Evolutionary conservation across 2,797 vertebrate genomes (phyloP).

Genomic region (Poeciliopsis presidionis): DNA sequence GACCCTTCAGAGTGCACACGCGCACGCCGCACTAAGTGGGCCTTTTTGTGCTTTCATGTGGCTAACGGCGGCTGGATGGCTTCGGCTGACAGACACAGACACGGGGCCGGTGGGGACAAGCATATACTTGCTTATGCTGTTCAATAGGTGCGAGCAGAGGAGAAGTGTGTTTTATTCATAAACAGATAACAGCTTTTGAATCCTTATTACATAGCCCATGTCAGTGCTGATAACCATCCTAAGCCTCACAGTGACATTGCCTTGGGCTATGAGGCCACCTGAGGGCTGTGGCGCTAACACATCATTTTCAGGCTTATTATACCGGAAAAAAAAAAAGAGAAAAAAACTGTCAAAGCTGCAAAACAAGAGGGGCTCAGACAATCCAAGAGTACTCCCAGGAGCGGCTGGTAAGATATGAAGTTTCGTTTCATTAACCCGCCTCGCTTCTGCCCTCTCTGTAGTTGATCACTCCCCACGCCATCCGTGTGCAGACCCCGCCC

Average conservation of each 20-base stretch:
- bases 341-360: constrained; percentile 65
- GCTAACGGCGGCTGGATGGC: constrained; percentile 61
- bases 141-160: constrained; percentile 59
- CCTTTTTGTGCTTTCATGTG: constrained; percentile 76
- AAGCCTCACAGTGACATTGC: constrained; percentile 75
- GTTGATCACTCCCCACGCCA: constrained; percentile 98
- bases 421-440: constrained; percentile 59
- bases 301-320: constrained; percentile 72
- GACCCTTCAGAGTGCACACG: constrained; percentile 58
- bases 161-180: constrained; percentile 75
- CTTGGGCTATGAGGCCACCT: constrained; percentile 70
- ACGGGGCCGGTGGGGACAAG: constrained; percentile 55
- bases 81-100: constrained; percentile 65
- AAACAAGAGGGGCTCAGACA: constrained; percentile 45
- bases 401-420: constrained; percentile 50
- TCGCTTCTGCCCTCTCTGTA: constrained; percentile 64
- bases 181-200: constrained; percentile 74
- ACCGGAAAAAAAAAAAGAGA: constrained; percentile 59
- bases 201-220: constrained; percentile 57
- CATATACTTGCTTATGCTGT: constrained; percentile 52
- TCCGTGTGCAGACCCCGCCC: constrained; percentile 95
- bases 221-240: constrained; percentile 74
- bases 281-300: constrained; percentile 63
- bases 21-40: constrained; percentile 69
- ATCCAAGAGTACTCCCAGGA: constrained; percentile 37